Evolutionary conservation across 2,888 invertebrate genomes (phyloP).

Genomic region (Sarcophaga rosellei): DNA sequence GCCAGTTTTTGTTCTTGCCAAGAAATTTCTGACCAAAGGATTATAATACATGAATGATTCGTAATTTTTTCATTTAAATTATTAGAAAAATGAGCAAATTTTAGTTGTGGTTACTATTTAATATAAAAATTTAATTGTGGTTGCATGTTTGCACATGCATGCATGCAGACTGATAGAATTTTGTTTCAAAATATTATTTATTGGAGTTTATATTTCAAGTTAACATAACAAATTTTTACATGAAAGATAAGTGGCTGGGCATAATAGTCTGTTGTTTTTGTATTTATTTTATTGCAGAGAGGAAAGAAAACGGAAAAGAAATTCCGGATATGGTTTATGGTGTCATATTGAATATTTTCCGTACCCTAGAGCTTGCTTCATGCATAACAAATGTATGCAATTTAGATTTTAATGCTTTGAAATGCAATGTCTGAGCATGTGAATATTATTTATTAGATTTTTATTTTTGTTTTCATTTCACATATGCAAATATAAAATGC

Average conservation of each 20-base stretch:
- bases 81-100: background rate
- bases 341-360: conserved; percentile 1
- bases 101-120: conserved; percentile 20
- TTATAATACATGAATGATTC: background rate
- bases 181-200: too few relatives aligned
- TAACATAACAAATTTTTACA: too few relatives aligned
- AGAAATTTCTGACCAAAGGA: background rate
- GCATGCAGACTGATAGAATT: too few relatives aligned
- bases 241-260: too few relatives aligned
- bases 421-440: background rate
- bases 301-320: too few relatives aligned
- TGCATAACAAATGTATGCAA: background rate
- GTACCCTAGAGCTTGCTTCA: too few relatives aligned
- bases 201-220: too few relatives aligned
- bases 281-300: too few relatives aligned
- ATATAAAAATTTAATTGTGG: too few relatives aligned
- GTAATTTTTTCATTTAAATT: background rate
- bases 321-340: conserved; percentile 3
- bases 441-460: background rate
- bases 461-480: background rate
- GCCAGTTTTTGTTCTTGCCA: background rate
- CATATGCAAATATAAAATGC: background rate
- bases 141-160: too few relatives aligned
- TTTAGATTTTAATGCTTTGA: background rate
- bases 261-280: too few relatives aligned